Percentiles rank a stretch among this genome's conserved stretches.
These are phyloP conservation scores for Idris sp. DNA, from an alignment of 1,140 invertebrate species.

Conservation along the genomic window DNA sequence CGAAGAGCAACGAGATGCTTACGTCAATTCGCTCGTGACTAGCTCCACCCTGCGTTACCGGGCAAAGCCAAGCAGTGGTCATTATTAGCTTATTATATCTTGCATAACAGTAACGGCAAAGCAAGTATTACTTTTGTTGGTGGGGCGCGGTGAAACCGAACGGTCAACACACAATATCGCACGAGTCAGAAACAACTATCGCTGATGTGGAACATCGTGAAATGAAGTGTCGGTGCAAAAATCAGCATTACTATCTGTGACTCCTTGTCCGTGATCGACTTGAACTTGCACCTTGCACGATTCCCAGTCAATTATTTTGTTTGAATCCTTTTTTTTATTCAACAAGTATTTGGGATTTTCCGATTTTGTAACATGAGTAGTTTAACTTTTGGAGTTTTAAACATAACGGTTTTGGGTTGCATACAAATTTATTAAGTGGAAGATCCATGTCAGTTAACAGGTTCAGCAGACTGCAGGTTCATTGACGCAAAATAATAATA, in stretches of 20 bases:
- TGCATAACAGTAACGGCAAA: conserved; percentile 75
- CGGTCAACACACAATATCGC: conserved; percentile 45
- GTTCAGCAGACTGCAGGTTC: conserved; percentile 45
- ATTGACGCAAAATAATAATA: conserved; percentile 59
- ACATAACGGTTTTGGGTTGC: conserved; percentile 45
- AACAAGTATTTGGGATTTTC: no score
- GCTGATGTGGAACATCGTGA: conserved; percentile 10
- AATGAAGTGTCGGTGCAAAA: conserved; percentile 51
- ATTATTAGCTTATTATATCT: conserved; percentile 77
- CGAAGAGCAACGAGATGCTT: conserved; percentile 71
- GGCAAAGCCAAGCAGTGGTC: conserved; percentile 64
- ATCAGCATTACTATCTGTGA: conserved; percentile 38
- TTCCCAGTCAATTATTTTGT: no score
- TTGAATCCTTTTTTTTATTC: no score
- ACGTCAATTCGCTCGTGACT: conserved; percentile 76
- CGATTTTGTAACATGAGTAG: no score
- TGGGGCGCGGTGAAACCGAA: conserved; percentile 31
- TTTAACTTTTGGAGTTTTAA: no score
- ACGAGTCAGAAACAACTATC: conserved; percentile 33
- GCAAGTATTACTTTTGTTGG: conserved; percentile 26
- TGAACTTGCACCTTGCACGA: conserved; percentile 66
- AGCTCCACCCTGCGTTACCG: conserved; percentile 74
- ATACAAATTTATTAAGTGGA: conserved; percentile 55
- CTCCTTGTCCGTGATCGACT: conserved; percentile 57
- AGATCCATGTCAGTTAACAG: conserved; percentile 51